A percentile compares a stretch with the other conserved stretches of the same genome.
Conservation (phyloP, 2,888 invertebrate genomes). For the Drepana falcataria region DNA sequence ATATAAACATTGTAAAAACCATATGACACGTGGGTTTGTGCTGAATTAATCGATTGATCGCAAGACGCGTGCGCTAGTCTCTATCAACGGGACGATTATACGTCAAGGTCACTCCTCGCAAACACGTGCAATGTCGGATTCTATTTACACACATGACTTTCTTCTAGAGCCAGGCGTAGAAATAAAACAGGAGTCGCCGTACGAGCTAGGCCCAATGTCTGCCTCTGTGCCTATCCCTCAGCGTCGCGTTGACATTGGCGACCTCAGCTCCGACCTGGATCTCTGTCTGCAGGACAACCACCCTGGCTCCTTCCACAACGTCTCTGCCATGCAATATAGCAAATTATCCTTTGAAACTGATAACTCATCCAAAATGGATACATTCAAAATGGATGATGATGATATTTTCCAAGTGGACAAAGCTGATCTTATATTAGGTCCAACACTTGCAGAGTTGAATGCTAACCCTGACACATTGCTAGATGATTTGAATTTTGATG, state of each 20-base stretch:
- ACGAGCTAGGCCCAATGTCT: slow-evolving; percentile 66
- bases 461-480: slow-evolving; percentile 90
- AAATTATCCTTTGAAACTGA: slow-evolving; percentile 64
- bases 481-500: slow-evolving; percentile 92
- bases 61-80: slow-evolving; percentile 71
- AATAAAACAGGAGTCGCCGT: slow-evolving; percentile 81
- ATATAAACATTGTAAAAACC: slow-evolving; percentile 48
- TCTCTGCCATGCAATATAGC: slow-evolving; percentile 56
- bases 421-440: slow-evolving; percentile 89
- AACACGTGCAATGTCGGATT: slow-evolving; percentile 82
- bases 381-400: slow-evolving; percentile 90
- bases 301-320: slow-evolving; percentile 59
- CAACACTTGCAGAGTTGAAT: slow-evolving; percentile 91
- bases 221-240: slow-evolving; percentile 83
- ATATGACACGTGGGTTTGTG: slow-evolving; percentile 66
- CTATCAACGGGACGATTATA: slow-evolving; percentile 71
- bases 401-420: slow-evolving; percentile 94
- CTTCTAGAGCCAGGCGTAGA: slow-evolving; percentile 80
- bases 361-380: slow-evolving; percentile 73
- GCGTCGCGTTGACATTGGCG: slow-evolving; percentile 65
- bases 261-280: slow-evolving; percentile 78
- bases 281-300: slow-evolving; percentile 73
- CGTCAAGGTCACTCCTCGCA: slow-evolving; percentile 70
- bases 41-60: slow-evolving; percentile 71
- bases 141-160: slow-evolving; percentile 81